Base-by-base conservation (phyloP, 2,888 invertebrate species). In the Digitonthophagus gazella region DNA sequence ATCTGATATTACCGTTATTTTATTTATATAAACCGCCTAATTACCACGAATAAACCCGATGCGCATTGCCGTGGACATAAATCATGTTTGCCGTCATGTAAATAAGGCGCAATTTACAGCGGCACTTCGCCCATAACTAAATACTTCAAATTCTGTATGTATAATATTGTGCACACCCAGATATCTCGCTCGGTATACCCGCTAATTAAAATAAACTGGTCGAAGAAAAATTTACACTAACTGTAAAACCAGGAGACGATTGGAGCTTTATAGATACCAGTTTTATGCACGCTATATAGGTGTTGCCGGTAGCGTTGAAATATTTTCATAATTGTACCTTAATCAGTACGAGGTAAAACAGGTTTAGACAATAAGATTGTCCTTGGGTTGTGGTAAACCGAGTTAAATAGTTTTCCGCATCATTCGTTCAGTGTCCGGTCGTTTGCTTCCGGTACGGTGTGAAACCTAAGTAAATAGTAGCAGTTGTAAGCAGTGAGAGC, bases 291-390 rank as follows among this genome's bases (percentile, higher is more conserved):
- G 28, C 18, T 18, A 19, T 66, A 57, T 66, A 19, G 67, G 69
- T 58, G 66, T 16, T 64, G 67, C 54, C 64, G 68, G 64, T 64
- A 56, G 28, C 69, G 67, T 67, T 64, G 64, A 57, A 56, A 67
- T 64, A 65, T 65, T 69, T 69, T 67, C 67, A 61, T 69, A 69
- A 69, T 69, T 69, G 67, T 64, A 44, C 28, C 28, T 44, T 44
- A 44, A 44, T 11, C 64, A 57, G 54, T 61, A 63, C 54, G 66
- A 65, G 58, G 28, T 44, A 19, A 69, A 66, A 69, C 65, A 63
- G 57, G 69, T 67, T n/a, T 66, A 69, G 20, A 69, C 69, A 69
- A 69, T 69, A 69, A 65, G 58, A 64, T 22, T 67, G 66, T 55
- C 69, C 65, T 63, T 66, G 61, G 58, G 64, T n/a, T 63, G 61